Evolutionary conservation across 2,113 vertebrate species (phyloP).

Genomic region (Cheirogaleus medius): DNA sequence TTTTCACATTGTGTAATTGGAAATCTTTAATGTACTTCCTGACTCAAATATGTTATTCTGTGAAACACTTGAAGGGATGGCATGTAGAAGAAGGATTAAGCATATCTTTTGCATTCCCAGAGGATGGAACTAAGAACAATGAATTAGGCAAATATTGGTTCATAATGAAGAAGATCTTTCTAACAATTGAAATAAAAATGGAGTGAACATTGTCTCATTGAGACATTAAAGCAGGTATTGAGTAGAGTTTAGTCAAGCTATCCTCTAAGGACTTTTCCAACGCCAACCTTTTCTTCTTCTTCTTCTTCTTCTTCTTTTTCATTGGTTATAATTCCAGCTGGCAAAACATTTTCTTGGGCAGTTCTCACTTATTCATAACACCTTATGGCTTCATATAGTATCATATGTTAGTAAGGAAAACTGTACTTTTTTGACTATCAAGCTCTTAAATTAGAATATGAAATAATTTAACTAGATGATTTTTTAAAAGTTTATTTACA

Average conservation of each 20-base stretch:
- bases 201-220: neutral
- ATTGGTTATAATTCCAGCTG: neutral
- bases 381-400: neutral
- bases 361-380: neutral
- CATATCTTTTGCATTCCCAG: neutral
- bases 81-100: neutral
- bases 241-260: neutral
- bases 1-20: slow-evolving; percentile 1
- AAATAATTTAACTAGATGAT: neutral
- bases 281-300: neutral
- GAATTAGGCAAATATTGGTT: neutral
- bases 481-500: neutral
- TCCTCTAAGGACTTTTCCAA: neutral
- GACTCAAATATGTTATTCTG: slow-evolving; percentile 36
- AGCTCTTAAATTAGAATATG: neutral
- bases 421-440: neutral
- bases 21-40: slow-evolving; percentile 39
- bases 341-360: slow-evolving; percentile 30
- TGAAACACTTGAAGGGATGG: neutral
- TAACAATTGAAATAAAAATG: neutral
- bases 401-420: neutral
- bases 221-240: neutral
- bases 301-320: neutral
- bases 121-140: neutral
- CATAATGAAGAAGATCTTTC: neutral